Evolutionary conservation across 2,113 vertebrate species (phyloP), one percentile per base, ranked within the genome.

Genomic region (Arenaria interpres): DNA sequence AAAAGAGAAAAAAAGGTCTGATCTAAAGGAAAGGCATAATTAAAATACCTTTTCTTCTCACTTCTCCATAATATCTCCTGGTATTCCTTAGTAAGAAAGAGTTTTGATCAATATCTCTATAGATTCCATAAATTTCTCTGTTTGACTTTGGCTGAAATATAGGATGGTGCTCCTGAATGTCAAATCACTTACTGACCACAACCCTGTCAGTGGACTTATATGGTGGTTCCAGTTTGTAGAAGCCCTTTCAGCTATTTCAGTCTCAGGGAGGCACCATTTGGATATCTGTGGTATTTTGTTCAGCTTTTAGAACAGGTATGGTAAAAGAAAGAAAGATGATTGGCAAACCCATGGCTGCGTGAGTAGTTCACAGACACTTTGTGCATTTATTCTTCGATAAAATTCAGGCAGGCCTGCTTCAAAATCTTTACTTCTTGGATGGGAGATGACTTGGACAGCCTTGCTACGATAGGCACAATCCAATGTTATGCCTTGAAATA

Each of bases 391-490:
- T 10, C 20, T 54, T 54, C 45, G 69, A 67, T 46, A 89, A 92
- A 67, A 72, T 50, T 85, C 53, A 45, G 14, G 35, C 27, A 78
- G 35, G 20, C 10, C 21, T 78, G 20, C 66, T 73, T 90, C 28
- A 81, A 50, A 94, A 54, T 76, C 28, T 35, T 19, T 35, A 13
- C 27, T 64, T 87, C 59, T 81, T 72, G 35, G 17, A 35, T 56
- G 35, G 39, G 30, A 81, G 77, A 85, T 64, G 6, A 53, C 30
- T 68, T 79, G 39, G 35, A 66, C 20, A 66, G 22, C 21, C 18
- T 54, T 81, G 25, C 18, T n/a, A 3, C 1, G 2, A 10, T 24
- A 66, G 33, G 19, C 24, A 24, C 2, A 1, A 45, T 77, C 16
- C 32, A 53, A 74, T 14, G 16, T 78, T 54, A 62, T 78, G 24